Conservation (phyloP, 2,888 invertebrate species). For the Lamellibrachia satsuma region DNA sequence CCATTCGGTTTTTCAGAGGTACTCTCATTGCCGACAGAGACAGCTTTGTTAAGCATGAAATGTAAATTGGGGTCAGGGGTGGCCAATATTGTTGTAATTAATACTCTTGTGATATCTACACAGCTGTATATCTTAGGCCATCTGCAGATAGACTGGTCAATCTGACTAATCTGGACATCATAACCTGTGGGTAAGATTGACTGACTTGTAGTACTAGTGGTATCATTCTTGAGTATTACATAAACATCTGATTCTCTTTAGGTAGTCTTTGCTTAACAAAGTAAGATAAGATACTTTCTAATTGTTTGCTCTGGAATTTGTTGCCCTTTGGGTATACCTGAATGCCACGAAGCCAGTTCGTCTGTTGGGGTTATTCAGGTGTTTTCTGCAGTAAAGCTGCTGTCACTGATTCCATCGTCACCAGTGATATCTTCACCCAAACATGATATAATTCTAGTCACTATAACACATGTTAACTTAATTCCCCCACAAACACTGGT, state of each 20-base stretch:
- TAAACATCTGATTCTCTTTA: not conserved
- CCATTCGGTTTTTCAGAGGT: not conserved
- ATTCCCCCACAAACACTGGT: not conserved
- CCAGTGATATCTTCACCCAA: not conserved
- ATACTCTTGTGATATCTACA: not conserved
- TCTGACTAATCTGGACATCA: not conserved
- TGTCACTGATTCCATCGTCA: not conserved
- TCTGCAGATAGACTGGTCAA: not conserved
- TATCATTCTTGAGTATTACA: not conserved
- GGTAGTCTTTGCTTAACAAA: not conserved
- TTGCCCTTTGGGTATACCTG: not conserved
- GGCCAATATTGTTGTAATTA: not conserved
- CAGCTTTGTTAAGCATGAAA: slow-evolving; percentile 3
- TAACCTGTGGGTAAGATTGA: not conserved
- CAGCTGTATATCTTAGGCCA: not conserved
- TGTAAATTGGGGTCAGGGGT: not conserved
- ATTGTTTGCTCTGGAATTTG: not conserved
- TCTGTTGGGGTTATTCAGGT: not conserved
- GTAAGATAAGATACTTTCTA: not conserved
- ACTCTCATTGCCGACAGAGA: not conserved
- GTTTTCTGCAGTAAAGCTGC: not conserved
- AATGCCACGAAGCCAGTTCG: not conserved
- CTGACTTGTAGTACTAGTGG: not conserved
- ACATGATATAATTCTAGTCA: not conserved
- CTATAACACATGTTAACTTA: not conserved